A percentile compares a stretch with the other conserved stretches of the same genome.
Evolutionary conservation across 2,888 invertebrate species (phyloP).

Genomic region (Mycalesis mineus): DNA sequence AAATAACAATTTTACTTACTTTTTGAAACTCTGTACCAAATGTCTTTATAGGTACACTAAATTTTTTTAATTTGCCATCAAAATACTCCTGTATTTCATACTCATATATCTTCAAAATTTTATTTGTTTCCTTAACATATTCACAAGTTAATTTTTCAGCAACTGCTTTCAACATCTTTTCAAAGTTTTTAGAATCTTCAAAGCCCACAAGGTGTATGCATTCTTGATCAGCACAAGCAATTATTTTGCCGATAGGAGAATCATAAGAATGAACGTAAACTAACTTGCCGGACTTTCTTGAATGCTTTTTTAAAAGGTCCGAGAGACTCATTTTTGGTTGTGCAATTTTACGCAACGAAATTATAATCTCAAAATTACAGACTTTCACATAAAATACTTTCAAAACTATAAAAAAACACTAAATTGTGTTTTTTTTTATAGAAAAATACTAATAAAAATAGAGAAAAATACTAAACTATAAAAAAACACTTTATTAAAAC

Average conservation of each 20-base stretch:
- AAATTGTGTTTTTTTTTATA: too few species aligned
- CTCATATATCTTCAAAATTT: conserved; percentile 43
- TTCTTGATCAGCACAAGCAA: conserved; percentile 54
- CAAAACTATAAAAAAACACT: too few species aligned
- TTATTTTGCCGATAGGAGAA: conserved; percentile 51
- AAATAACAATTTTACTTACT: conserved; percentile 36
- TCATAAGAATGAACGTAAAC: conserved; percentile 41
- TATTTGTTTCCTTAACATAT: conserved; percentile 46
- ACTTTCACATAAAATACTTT: too few species aligned
- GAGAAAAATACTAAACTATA: too few species aligned
- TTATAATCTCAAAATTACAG: too few species aligned
- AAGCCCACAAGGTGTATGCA: conserved; percentile 52
- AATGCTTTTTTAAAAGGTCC: conserved; percentile 34
- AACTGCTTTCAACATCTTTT: conserved; percentile 46
- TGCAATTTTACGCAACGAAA: too few species aligned
- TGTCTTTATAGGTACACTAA: conserved; percentile 55
- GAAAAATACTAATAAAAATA: too few species aligned
- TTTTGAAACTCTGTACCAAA: conserved; percentile 67
- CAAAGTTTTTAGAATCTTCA: conserved; percentile 55
- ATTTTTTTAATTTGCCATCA: conserved; percentile 51
- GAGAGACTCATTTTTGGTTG: conserved; percentile 30
- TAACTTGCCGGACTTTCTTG: conserved; percentile 28
- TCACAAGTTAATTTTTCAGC: conserved; percentile 41
- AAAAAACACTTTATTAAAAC: too few species aligned
- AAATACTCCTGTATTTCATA: conserved; percentile 50